Base-by-base conservation (phyloP, 1,140 invertebrate species). In the Zophobas atratus region DNA sequence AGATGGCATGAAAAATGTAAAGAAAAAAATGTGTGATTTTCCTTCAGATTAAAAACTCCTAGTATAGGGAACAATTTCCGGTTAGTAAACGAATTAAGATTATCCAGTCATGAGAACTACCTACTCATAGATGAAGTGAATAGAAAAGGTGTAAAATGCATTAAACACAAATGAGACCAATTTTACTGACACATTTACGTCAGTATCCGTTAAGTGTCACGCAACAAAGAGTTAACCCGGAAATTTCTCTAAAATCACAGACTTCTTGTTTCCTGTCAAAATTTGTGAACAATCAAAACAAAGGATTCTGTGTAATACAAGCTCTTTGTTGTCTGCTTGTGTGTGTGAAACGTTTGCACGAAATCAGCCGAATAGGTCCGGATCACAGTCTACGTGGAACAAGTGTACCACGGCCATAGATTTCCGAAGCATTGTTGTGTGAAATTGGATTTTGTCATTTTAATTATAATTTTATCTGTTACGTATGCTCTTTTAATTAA, bases 401-500 rank as follows among this genome's bases (percentile, higher is more conserved):
- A 41, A 46, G 8, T 71, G 75, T 60, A 76, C 60, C 60, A 55
- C 46, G 75, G 81, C 78, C 78, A 81, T 84, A 84, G 80, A 85
- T 85, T 85, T 85, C 80, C 79, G 71, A 81, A 76, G 79, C 83
- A 81, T 84, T 85, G 82, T 85, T 82, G 82, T 84, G 82, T 85
- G 83, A 85, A 85, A 85, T 85, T 85, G 84, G 83, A 85, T 85
- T 84, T 82, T 84, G 83, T 84, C 83, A 85, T 85, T 85, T 85
- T 84, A 84, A 85, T 85, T 85, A 85, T 85, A 83, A 34, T 77
- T 77, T 77, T 77, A 77, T 77, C 60, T 70, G 46, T 77, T 70
- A 70, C 75, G 63, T 77, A 77, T 77, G 60, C 75, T 77, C 60
- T 70, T 71, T 67, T 77, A 76, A 76, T 76, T 70, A 67, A 76